A percentile compares a stretch with the other conserved stretches of the same genome.
phyloP scores from a whole-genome alignment of 2,797 vertebrate genomes.

The Brachymystax lenok region DNA sequence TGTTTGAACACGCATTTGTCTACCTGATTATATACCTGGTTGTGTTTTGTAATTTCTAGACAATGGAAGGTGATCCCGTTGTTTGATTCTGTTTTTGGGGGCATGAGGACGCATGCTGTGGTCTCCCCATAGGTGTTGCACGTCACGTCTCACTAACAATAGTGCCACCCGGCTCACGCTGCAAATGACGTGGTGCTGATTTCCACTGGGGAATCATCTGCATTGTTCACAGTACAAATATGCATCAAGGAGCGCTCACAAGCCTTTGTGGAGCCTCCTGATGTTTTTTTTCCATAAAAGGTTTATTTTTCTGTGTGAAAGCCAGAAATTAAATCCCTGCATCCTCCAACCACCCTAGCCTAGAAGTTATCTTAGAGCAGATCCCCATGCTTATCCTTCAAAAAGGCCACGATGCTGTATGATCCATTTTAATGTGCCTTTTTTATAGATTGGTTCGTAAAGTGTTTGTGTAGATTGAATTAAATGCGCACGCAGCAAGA shows the following conservation, averaged over 20 bases:
- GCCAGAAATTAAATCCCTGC: slow-evolving; percentile 24
- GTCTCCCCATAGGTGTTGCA: neutral
- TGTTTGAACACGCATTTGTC: neutral
- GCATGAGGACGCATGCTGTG: neutral
- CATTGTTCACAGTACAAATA: neutral
- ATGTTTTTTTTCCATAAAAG: slow-evolving; percentile 15
- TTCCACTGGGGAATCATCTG: neutral
- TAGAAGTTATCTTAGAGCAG: slow-evolving; percentile 10
- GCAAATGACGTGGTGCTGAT: neutral
- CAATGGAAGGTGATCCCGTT: neutral
- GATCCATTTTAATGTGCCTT: slow-evolving; percentile 15
- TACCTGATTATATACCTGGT: neutral
- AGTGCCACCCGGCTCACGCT: neutral
- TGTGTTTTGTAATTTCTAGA: neutral
- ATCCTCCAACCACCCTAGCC: neutral
- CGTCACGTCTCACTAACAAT: neutral
- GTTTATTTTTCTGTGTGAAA: neutral
- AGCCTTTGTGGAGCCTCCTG: slow-evolving; percentile 14
- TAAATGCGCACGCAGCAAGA: slow-evolving; percentile 47
- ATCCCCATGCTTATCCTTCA: slow-evolving; percentile 5
- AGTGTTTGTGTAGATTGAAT: slow-evolving; percentile 43
- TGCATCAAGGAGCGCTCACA: neutral
- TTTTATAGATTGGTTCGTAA: neutral
- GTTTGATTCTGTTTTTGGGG: neutral
- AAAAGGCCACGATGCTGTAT: slow-evolving; percentile 3